Evolutionary conservation across 2,888 invertebrate species (phyloP).

Genomic region (Ferdinandea cuprea): DNA sequence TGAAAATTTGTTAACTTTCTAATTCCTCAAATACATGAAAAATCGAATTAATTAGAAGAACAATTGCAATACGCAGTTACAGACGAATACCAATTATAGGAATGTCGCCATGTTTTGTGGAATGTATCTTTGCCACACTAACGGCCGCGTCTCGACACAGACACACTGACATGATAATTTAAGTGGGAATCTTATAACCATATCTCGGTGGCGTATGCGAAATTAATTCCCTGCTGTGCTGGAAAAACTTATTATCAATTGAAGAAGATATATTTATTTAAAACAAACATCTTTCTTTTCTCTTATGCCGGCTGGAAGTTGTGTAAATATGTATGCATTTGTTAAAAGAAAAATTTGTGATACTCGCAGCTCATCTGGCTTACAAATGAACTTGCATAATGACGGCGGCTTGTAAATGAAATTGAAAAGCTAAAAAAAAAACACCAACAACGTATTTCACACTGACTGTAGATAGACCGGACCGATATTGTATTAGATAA

Average conservation of each 20-base stretch:
- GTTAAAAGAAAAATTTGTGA: background rate
- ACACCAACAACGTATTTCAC: background rate
- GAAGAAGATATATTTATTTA: constrained; percentile 22
- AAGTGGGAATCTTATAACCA: constrained; percentile 26
- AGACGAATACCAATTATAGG: background rate
- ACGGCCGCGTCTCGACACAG: background rate
- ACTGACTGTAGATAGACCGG: background rate
- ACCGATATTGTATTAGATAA: background rate
- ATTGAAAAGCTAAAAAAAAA: constrained; percentile 41
- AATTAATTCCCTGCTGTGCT: constrained; percentile 48
- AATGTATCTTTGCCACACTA: background rate
- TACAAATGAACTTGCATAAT: constrained; percentile 53
- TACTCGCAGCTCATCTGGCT: constrained; percentile 9
- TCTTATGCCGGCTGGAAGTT: constrained; percentile 2
- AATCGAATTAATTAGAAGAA: constrained; percentile 1
- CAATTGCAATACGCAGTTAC: background rate
- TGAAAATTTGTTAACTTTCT: constrained; percentile 17
- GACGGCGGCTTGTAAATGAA: constrained; percentile 36
- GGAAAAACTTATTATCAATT: constrained; percentile 65
- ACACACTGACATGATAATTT: constrained; percentile 25
- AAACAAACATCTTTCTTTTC: background rate
- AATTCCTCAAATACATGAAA: background rate
- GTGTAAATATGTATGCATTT: background rate
- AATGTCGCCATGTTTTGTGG: background rate
- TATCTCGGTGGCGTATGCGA: background rate